phyloP scores from a whole-genome alignment of 2,888 invertebrate genomes.

The Acholoe squamosa region DNA sequence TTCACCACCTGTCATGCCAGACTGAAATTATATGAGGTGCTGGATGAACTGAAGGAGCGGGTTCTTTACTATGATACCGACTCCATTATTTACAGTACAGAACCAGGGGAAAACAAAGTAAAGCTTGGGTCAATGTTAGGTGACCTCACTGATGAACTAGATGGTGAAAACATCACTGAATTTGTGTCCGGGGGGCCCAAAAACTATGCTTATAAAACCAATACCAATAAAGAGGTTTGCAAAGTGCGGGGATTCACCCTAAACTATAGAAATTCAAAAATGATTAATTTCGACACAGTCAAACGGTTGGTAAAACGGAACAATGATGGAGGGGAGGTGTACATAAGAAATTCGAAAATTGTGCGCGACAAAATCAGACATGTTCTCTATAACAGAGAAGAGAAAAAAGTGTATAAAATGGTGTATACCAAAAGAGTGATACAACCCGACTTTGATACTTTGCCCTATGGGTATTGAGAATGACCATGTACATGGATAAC shows the following conservation, averaged over 20 bases:
- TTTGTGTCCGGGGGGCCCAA: background rate
- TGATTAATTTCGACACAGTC: background rate
- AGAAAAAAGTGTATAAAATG: background rate
- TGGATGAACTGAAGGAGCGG: constrained; percentile 71
- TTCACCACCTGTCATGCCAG: constrained; percentile 52
- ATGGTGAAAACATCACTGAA: constrained; percentile 77
- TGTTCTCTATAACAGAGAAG: background rate
- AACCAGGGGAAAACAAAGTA: background rate
- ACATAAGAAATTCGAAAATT: background rate
- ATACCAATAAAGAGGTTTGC: background rate
- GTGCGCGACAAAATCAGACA: background rate
- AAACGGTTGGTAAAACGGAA: background rate
- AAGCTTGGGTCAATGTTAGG: background rate
- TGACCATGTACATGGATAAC: background rate
- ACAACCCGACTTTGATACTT: background rate
- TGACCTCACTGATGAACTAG: constrained; percentile 13
- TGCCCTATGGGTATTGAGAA: constrained; percentile 41
- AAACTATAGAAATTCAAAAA: background rate
- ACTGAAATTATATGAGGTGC: constrained; percentile 67
- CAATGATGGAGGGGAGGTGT: background rate
- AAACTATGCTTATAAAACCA: background rate
- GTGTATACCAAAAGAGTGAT: constrained; percentile 32
- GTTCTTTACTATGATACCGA: constrained; percentile 56
- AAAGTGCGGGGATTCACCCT: background rate
- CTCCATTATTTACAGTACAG: background rate